A percentile compares a stretch with the other conserved stretches of the same genome.
These are phyloP conservation scores for Psammodynastes pulverulentus DNA, from an alignment of 2,113 vertebrate species.

Conservation along the genomic window DNA sequence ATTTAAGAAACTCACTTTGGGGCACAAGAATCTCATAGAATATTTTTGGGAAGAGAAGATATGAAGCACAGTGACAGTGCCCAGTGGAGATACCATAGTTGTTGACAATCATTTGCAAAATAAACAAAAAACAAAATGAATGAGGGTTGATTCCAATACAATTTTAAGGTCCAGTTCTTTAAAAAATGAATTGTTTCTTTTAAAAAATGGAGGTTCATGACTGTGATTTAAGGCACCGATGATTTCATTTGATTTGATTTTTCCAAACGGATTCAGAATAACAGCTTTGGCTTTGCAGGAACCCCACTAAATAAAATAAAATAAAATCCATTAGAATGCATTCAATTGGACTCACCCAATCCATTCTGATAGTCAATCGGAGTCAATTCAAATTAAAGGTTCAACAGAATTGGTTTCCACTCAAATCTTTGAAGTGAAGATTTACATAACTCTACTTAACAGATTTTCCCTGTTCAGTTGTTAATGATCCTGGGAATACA, in stretches of 20 bases:
- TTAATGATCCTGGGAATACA: not conserved
- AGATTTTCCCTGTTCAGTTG: not conserved
- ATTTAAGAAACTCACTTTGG: not conserved
- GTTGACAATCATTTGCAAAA: not conserved
- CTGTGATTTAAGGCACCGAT: not conserved
- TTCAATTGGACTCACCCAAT: not conserved
- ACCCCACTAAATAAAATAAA: too few species aligned
- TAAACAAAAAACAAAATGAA: not conserved
- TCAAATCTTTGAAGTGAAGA: not conserved
- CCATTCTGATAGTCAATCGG: not conserved
- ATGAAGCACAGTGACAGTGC: not conserved
- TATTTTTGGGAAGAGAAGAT: not conserved
- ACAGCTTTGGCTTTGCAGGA: not conserved
- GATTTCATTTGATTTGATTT: not conserved
- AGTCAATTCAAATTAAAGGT: not conserved
- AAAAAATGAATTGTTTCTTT: not conserved
- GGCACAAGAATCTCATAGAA: too few species aligned
- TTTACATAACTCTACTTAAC: not conserved
- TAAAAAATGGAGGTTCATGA: not conserved
- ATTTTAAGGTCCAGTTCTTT: not conserved
- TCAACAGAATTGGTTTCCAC: not conserved
- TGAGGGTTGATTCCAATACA: not conserved
- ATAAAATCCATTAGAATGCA: not conserved
- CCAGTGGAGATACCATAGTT: not conserved
- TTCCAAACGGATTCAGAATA: not conserved